These are phyloP conservation scores for Myioborus melanocephalus DNA, from an alignment of 2,797 vertebrate genomes.

Conservation along the genomic window DNA sequence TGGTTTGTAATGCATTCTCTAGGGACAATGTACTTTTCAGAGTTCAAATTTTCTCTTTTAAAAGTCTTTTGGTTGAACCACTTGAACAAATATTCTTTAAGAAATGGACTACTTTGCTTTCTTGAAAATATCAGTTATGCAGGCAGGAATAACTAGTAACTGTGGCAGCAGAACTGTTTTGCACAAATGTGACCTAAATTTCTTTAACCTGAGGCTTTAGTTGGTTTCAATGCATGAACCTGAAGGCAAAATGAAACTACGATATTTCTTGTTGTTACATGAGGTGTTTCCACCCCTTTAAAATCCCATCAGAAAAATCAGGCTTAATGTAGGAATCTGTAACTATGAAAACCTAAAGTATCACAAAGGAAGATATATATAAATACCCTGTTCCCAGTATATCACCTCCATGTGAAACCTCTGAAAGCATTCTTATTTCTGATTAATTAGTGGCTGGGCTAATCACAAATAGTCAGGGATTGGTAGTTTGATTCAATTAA, in stretches of 20 bases:
- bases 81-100: not conserved
- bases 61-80: not conserved
- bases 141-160: not conserved
- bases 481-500: not conserved
- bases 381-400: not conserved
- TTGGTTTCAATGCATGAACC: not conserved
- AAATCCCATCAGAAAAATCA: not conserved
- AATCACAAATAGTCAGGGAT: not conserved
- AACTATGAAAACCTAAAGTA: not conserved
- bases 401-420: not conserved
- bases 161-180: conserved; percentile 22
- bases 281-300: not conserved
- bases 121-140: conserved; percentile 35
- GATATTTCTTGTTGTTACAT: not conserved
- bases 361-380: not conserved
- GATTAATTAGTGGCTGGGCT: not conserved
- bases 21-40: not conserved
- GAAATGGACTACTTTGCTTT: not conserved
- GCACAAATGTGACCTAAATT: conserved; percentile 53
- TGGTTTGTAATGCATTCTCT: not conserved
- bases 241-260: not conserved
- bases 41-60: not conserved
- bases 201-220: conserved; percentile 12
- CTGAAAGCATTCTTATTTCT: not conserved
- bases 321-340: not conserved